A percentile compares a stretch with the other conserved stretches of the same genome.
These are phyloP conservation scores for Gadus chalcogrammus DNA, from an alignment of 2,113 vertebrate species.

Conservation along the genomic window DNA sequence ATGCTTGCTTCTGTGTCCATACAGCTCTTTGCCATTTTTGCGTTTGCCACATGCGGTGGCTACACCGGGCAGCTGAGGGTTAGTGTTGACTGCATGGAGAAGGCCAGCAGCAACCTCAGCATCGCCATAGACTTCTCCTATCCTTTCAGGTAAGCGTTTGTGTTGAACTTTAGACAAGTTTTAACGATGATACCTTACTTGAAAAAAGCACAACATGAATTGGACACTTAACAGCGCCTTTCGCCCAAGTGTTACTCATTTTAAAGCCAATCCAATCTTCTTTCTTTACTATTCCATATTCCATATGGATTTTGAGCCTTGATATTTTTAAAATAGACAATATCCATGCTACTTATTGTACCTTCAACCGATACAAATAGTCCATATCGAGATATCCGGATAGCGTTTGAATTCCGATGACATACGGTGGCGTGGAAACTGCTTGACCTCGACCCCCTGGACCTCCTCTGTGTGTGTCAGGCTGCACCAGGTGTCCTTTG, in stretches of 20 bases:
- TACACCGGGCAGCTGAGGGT: slow-evolving; percentile 93
- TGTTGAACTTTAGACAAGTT: too few species aligned
- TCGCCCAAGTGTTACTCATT: too few species aligned
- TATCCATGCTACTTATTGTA: too few species aligned
- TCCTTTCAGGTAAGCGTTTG: slow-evolving; percentile 87
- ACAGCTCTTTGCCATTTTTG: slow-evolving; percentile 99
- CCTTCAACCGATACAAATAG: too few species aligned
- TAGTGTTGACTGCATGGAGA: slow-evolving; percentile 96
- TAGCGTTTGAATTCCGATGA: neutral
- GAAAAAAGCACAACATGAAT: too few species aligned
- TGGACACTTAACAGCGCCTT: too few species aligned
- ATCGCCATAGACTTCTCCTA: slow-evolving; percentile 90
- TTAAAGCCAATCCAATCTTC: too few species aligned
- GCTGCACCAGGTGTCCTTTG: slow-evolving; percentile 91
- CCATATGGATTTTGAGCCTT: too few species aligned
- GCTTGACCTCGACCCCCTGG: neutral
- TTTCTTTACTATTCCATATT: too few species aligned
- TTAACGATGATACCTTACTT: too few species aligned
- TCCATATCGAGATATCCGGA: too few species aligned
- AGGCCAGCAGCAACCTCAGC: slow-evolving; percentile 92
- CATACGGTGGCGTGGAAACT: neutral
- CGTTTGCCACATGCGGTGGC: slow-evolving; percentile 98
- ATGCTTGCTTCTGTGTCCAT: slow-evolving; percentile 43
- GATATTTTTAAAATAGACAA: too few species aligned
- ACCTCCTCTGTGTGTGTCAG: slow-evolving; percentile 63